Evolutionary conservation across 2,888 invertebrate genomes (phyloP).

Genomic region (Slavum lentiscoides): DNA sequence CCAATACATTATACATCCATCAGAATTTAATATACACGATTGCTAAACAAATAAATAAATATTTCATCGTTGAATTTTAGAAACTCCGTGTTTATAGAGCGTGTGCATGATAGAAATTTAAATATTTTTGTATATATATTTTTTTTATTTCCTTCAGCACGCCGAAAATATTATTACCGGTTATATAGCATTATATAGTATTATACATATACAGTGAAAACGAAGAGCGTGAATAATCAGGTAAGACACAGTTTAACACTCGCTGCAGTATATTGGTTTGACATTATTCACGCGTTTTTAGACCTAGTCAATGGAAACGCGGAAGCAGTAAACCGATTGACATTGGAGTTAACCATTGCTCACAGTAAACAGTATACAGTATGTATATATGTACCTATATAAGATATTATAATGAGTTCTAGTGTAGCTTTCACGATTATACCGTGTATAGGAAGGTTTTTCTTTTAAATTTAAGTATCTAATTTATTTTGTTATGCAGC

Average conservation of each 20-base stretch:
- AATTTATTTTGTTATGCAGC: constrained; percentile 20
- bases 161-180: too few relatives aligned
- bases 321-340: constrained; percentile 25
- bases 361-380: background rate
- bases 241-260: too few relatives aligned
- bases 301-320: constrained; percentile 29
- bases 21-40: too few relatives aligned
- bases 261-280: background rate
- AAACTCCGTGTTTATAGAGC: too few relatives aligned
- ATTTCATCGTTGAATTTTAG: too few relatives aligned
- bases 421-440: constrained; percentile 33
- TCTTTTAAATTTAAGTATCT: background rate
- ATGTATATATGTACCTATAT: too few relatives aligned
- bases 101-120: too few relatives aligned
- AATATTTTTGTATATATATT: too few relatives aligned
- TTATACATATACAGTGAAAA: background rate
- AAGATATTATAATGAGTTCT: background rate
- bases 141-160: too few relatives aligned
- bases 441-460: constrained; percentile 17
- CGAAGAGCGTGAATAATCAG: constrained; percentile 22
- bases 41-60: too few relatives aligned
- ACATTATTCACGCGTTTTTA: constrained; percentile 21
- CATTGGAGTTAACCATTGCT: constrained; percentile 7
- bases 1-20: too few relatives aligned
- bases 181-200: too few relatives aligned